Evolutionary conservation across 2,888 invertebrate species (phyloP).

Genomic region (Cryptocephalus primarius): DNA sequence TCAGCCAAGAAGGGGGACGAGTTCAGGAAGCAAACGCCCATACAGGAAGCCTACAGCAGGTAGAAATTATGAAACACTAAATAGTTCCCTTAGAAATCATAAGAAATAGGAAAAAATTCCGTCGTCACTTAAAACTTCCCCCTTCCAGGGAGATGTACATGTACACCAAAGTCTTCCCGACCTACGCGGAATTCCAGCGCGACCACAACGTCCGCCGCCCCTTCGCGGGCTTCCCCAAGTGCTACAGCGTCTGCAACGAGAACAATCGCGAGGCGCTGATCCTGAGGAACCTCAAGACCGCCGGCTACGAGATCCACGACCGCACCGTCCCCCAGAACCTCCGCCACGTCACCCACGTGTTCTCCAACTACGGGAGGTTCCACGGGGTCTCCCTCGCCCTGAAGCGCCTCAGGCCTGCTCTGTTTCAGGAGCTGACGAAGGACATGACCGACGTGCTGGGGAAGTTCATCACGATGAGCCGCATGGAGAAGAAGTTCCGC

Average conservation of each 20-base stretch:
- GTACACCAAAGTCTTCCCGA: slow-evolving; percentile 19
- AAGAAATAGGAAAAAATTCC: too few species aligned
- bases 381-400: slow-evolving; percentile 20
- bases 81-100: too few species aligned
- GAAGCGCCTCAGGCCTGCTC: slow-evolving; percentile 12
- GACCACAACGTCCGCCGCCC: slow-evolving; percentile 7
- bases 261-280: slow-evolving; percentile 19
- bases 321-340: slow-evolving; percentile 20
- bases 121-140: too few species aligned
- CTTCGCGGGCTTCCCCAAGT: slow-evolving; percentile 16
- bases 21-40: slow-evolving; percentile 15
- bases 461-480: slow-evolving; percentile 12
- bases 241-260: slow-evolving; percentile 17
- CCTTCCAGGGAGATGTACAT: slow-evolving; percentile 15
- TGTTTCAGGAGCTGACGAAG: slow-evolving; percentile 15
- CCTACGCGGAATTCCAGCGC: slow-evolving; percentile 13
- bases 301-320: slow-evolving; percentile 20
- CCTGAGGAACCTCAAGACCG: slow-evolving; percentile 18
- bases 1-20: slow-evolving; percentile 18
- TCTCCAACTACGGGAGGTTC: slow-evolving; percentile 16
- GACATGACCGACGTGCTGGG: slow-evolving; percentile 17
- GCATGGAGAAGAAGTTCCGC: slow-evolving; percentile 8
- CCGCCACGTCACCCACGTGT: slow-evolving; percentile 17
- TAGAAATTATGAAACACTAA: slow-evolving; percentile 1
- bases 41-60: slow-evolving; percentile 13